Conservation (phyloP, 2,113 vertebrate genomes). For the Pseudolaguvia tuberculata region DNA sequence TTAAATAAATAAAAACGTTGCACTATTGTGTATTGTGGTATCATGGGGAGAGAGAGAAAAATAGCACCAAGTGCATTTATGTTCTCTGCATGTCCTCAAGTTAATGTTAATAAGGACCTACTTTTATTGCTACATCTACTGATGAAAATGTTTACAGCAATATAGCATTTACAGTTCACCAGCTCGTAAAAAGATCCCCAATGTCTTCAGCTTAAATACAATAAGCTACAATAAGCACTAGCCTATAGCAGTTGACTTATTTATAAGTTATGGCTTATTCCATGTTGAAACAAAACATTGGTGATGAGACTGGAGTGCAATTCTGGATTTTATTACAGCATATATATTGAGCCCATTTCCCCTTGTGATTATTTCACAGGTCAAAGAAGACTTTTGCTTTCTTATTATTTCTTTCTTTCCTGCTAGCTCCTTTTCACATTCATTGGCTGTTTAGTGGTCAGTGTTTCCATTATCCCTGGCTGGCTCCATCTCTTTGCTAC, state of each 20-base stretch:
- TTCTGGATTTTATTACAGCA: constrained; percentile 30
- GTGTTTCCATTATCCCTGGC: constrained; percentile 26
- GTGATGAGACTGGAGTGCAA: constrained; percentile 30
- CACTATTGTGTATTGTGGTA: constrained; percentile 12
- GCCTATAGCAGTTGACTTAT: constrained; percentile 33
- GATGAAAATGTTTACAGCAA: constrained; percentile 10
- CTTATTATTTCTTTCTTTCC: constrained; percentile 5
- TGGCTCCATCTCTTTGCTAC: neutral
- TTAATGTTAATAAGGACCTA: constrained; percentile 13
- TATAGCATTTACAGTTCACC: constrained; percentile 2
- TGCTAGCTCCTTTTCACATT: constrained; percentile 42
- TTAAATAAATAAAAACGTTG: constrained; percentile 45
- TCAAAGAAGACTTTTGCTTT: neutral
- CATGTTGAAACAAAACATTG: constrained; percentile 30
- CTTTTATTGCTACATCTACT: constrained; percentile 31
- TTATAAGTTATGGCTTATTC: constrained; percentile 58
- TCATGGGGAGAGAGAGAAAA: constrained; percentile 17
- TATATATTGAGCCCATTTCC: constrained; percentile 13
- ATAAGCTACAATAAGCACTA: constrained; percentile 19
- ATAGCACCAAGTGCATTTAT: constrained; percentile 31
- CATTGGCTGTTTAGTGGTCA: constrained; percentile 46
- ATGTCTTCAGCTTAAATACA: neutral
- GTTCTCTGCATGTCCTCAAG: constrained; percentile 9
- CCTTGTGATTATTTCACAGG: constrained; percentile 25
- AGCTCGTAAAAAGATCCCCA: neutral